phyloP scores from a whole-genome alignment of 2,113 vertebrate genomes.

The Eurypyga helias region DNA sequence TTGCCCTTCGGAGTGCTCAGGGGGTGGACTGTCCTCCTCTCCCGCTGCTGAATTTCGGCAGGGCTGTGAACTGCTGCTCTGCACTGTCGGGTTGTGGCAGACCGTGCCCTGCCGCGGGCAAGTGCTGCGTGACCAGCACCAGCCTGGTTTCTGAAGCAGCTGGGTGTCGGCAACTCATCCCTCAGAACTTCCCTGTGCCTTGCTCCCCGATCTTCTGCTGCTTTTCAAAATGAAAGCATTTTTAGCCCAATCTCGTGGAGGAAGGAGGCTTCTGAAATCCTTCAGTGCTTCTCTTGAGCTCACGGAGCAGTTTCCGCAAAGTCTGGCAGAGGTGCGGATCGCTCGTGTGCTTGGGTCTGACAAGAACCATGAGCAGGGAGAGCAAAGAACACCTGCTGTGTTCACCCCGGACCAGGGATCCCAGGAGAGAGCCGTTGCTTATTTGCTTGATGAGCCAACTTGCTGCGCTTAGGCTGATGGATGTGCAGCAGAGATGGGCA shows the following conservation, averaged over 20 bases:
- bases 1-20: background rate
- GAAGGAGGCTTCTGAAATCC: background rate
- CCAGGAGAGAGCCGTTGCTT: background rate
- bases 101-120: background rate
- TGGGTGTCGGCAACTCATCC: background rate
- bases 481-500: background rate
- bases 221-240: background rate
- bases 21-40: background rate
- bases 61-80: background rate
- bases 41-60: background rate
- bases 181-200: background rate
- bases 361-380: background rate
- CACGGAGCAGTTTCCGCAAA: background rate
- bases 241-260: background rate
- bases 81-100: background rate
- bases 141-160: background rate
- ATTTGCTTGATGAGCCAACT: background rate
- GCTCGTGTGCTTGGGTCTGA: background rate
- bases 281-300: background rate
- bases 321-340: background rate
- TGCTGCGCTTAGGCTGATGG: background rate
- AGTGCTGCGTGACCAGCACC: background rate
- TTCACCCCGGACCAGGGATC: background rate
- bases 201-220: background rate
- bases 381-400: accelerated